Evolutionary conservation across 2,113 vertebrate genomes (phyloP).

Genomic region (Platycercus adscitus): DNA sequence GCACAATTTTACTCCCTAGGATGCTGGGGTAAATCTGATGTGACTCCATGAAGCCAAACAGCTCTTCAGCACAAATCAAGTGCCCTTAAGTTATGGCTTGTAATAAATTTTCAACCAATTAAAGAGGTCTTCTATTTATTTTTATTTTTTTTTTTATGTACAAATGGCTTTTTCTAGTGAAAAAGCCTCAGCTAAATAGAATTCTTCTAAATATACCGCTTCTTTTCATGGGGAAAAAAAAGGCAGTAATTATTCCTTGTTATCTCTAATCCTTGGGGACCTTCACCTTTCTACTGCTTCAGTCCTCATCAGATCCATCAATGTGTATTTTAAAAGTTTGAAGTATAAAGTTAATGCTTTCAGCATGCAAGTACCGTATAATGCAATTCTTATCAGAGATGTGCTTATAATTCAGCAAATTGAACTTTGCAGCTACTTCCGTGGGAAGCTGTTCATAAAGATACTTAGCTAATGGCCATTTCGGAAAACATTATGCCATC

Average conservation of each 20-base stretch:
- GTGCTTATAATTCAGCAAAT: conserved; percentile 58
- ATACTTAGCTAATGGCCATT: conserved; percentile 58
- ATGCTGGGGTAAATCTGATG: conserved; percentile 8
- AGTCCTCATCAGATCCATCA: conserved; percentile 25
- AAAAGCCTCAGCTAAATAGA: neutral
- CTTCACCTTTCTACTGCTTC: conserved; percentile 27
- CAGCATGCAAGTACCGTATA: conserved; percentile 30
- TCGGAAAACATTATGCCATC: conserved; percentile 55
- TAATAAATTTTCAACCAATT: conserved; percentile 14
- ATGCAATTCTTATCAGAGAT: conserved; percentile 32
- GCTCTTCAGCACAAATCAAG: conserved; percentile 26
- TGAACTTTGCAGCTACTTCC: conserved; percentile 60
- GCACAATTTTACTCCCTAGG: neutral
- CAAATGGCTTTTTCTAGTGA: neutral
- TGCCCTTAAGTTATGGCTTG: neutral
- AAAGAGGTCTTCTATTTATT: neutral
- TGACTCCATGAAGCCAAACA: neutral
- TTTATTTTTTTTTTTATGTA: neutral
- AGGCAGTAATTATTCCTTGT: conserved; percentile 1
- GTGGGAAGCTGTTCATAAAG: conserved; percentile 56
- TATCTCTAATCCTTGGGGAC: conserved; percentile 1
- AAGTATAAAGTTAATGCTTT: conserved; percentile 60
- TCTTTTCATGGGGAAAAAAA: neutral
- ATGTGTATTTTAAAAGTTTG: conserved; percentile 38
- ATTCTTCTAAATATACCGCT: neutral